Conservation (phyloP, 2,888 invertebrate genomes). For the Unio delphinus region DNA sequence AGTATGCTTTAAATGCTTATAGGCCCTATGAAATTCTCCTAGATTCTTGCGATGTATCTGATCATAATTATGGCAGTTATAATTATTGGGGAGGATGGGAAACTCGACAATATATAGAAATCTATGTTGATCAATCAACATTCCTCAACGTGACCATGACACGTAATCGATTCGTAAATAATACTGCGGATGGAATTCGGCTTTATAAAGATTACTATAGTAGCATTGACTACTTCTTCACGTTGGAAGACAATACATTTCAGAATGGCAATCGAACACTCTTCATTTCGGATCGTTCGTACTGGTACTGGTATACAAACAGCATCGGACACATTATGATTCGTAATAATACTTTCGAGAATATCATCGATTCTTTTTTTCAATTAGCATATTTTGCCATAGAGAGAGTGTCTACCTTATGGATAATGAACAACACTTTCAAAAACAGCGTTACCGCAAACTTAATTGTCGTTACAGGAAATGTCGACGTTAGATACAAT, state of each 20-base stretch:
- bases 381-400: not conserved
- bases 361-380: not conserved
- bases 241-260: slow-evolving; percentile 18
- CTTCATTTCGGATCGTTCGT: not conserved
- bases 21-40: not conserved
- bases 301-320: not conserved
- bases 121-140: not conserved
- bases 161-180: slow-evolving; percentile 11
- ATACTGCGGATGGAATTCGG: slow-evolving; percentile 10
- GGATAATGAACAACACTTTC: not conserved
- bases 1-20: slow-evolving; percentile 8
- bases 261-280: slow-evolving; percentile 4
- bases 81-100: slow-evolving; percentile 1
- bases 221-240: not conserved
- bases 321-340: not conserved
- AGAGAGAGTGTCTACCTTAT: not conserved
- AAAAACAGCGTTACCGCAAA: not conserved
- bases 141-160: slow-evolving; percentile 5
- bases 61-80: slow-evolving; percentile 8
- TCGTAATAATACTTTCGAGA: slow-evolving; percentile 4
- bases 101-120: slow-evolving; percentile 2
- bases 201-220: not conserved
- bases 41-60: slow-evolving; percentile 2
- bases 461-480: not conserved
- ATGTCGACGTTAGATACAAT: not conserved